phyloP scores from a whole-genome alignment of 2,797 vertebrate genomes.

The Chaetodon trifasciatus region DNA sequence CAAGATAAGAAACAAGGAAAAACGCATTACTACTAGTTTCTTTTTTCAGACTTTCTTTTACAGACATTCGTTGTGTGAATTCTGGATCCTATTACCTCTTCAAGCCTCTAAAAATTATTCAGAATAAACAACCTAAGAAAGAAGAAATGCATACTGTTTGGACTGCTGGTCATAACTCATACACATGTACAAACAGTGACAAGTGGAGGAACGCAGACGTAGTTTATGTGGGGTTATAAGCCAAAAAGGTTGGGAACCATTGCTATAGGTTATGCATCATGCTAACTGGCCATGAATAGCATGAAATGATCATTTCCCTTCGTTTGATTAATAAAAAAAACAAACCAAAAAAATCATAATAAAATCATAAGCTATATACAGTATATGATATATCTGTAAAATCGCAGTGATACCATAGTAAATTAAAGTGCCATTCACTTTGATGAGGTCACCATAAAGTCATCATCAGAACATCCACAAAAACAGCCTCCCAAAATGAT shows the following conservation, averaged over 20 bases:
- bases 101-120: not conserved
- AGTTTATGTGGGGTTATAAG: not conserved
- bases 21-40: not conserved
- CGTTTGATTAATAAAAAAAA: not conserved
- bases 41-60: not conserved
- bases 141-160: not conserved
- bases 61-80: not conserved
- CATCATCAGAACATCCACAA: conserved; percentile 6
- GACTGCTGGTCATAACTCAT: not conserved
- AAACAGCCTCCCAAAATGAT: not conserved
- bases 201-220: not conserved
- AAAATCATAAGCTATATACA: not conserved
- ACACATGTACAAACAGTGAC: not conserved
- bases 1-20: not conserved
- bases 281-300: not conserved
- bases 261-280: not conserved
- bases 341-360: not conserved
- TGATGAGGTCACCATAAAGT: conserved; percentile 16
- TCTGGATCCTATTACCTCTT: not conserved
- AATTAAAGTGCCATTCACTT: conserved; percentile 23
- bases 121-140: not conserved
- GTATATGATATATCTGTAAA: conserved; percentile 6
- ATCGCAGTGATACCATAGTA: conserved; percentile 1
- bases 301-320: not conserved
- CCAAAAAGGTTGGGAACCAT: not conserved